Conservation (phyloP, 2,113 vertebrate genomes). For the Rattus rattus region DNA sequence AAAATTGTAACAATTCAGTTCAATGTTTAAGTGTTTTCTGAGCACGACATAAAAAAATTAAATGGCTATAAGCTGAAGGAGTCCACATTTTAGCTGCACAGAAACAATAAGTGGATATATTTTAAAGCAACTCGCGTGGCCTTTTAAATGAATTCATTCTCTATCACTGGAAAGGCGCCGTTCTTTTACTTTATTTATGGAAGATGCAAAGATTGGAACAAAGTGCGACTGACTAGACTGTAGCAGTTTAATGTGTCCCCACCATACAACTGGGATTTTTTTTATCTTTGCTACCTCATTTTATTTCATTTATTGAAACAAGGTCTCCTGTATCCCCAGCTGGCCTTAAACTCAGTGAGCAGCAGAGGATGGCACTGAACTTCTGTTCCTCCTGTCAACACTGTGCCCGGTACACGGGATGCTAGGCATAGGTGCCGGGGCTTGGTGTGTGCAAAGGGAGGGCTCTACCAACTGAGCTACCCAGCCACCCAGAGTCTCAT, state of each 20-base stretch:
- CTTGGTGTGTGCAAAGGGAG: too few relatives aligned
- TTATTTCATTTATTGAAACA: not conserved
- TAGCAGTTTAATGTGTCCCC: not conserved
- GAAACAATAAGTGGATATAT: conserved; percentile 53
- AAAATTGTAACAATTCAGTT: conserved; percentile 30
- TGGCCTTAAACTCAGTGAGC: not conserved
- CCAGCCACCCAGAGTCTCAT: not conserved
- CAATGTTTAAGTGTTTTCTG: conserved; percentile 7
- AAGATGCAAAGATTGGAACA: conserved; percentile 65
- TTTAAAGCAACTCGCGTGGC: conserved; percentile 36
- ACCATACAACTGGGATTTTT: not conserved
- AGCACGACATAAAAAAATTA: not conserved
- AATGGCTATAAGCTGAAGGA: not conserved
- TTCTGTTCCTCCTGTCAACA: not conserved
- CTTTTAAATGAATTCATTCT: conserved; percentile 72
- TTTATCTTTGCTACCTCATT: not conserved
- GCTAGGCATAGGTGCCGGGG: not conserved
- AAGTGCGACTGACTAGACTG: conserved; percentile 7
- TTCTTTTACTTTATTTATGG: conserved; percentile 74
- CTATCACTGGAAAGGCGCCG: conserved; percentile 65
- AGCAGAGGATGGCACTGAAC: not conserved
- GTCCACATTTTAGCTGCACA: conserved; percentile 9
- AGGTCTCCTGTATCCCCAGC: not conserved
- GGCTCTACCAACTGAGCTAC: not conserved
- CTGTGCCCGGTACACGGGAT: too few relatives aligned